Conservation (phyloP, 2,888 invertebrate species). For the Hartigia nigra region DNA sequence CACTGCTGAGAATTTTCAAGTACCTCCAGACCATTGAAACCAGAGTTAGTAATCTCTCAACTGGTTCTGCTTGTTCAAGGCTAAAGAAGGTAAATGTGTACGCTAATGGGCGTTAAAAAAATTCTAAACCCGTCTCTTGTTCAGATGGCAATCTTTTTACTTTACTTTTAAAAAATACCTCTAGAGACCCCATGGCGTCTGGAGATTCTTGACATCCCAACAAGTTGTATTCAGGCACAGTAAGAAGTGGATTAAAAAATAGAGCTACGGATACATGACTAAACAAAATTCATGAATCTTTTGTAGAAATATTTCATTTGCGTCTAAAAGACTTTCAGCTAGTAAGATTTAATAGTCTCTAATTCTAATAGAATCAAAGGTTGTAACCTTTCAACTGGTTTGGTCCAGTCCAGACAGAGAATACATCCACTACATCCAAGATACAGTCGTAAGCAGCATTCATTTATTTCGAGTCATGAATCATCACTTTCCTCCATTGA, state of each 20-base stretch:
- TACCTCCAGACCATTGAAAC: background rate
- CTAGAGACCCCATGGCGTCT: background rate
- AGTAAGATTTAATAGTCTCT: constrained; percentile 6
- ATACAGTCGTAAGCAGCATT: background rate
- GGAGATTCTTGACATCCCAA: background rate
- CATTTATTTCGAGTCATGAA: background rate
- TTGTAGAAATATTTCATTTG: background rate
- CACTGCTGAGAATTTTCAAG: background rate
- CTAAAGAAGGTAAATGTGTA: background rate
- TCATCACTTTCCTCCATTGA: background rate
- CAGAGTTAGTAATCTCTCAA: background rate
- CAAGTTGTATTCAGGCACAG: background rate
- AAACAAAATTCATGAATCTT: background rate
- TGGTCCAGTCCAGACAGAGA: constrained; percentile 11
- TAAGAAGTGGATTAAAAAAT: background rate
- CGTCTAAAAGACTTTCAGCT: background rate
- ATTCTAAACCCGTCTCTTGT: background rate
- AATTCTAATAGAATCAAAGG: constrained; percentile 9
- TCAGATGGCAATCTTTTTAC: background rate
- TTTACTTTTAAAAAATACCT: background rate
- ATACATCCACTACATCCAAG: background rate
- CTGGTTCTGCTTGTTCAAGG: background rate
- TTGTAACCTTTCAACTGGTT: constrained; percentile 36
- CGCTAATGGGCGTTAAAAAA: background rate
- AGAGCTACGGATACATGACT: background rate